These are phyloP conservation scores for Lepisosteus oculatus DNA, from an alignment of 2,113 vertebrate species.

Conservation along the genomic window DNA sequence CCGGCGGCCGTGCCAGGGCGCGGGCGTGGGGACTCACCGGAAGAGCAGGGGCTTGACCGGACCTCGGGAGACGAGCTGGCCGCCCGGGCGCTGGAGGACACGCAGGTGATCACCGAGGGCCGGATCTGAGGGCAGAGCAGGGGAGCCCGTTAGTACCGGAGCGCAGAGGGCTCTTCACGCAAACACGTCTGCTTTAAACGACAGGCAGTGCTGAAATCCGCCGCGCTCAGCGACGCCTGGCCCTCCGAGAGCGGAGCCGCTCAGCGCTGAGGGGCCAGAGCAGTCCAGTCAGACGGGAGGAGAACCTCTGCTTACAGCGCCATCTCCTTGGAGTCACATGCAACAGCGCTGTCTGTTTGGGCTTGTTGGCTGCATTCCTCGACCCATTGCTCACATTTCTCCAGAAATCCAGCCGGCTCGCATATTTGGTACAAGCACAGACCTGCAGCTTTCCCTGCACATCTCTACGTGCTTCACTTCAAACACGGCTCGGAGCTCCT, in stretches of 20 bases:
- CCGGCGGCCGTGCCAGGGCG: neutral
- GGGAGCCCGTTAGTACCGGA: too few species aligned
- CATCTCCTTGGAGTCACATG: too few species aligned
- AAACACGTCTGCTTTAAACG: neutral
- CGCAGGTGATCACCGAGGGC: conserved; percentile 71
- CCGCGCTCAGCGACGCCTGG: too few species aligned
- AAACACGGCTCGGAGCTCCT: neutral
- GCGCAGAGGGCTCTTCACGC: too few species aligned
- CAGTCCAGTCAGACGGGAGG: conserved; percentile 22
- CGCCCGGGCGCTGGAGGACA: conserved; percentile 54
- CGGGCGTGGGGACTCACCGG: conserved; percentile 44
- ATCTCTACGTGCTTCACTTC: conserved; percentile 16
- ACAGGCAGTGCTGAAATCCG: too few species aligned
- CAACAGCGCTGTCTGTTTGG: conserved; percentile 48
- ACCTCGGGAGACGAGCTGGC: conserved; percentile 36
- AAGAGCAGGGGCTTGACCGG: conserved; percentile 41
- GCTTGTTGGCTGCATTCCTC: conserved; percentile 70
- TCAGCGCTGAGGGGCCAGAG: too few species aligned
- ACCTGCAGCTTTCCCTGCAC: conserved; percentile 38
- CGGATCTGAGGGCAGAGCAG: conserved; percentile 50
- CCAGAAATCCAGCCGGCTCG: conserved; percentile 62
- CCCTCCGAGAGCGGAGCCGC: too few species aligned
- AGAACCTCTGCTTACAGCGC: neutral
- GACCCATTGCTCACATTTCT: conserved; percentile 68
- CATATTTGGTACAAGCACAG: conserved; percentile 64